A percentile compares a stretch with the other conserved stretches of the same genome.
phyloP scores from a whole-genome alignment of 1,140 invertebrate genomes.

The Mizuhopecten yessoensis region DNA sequence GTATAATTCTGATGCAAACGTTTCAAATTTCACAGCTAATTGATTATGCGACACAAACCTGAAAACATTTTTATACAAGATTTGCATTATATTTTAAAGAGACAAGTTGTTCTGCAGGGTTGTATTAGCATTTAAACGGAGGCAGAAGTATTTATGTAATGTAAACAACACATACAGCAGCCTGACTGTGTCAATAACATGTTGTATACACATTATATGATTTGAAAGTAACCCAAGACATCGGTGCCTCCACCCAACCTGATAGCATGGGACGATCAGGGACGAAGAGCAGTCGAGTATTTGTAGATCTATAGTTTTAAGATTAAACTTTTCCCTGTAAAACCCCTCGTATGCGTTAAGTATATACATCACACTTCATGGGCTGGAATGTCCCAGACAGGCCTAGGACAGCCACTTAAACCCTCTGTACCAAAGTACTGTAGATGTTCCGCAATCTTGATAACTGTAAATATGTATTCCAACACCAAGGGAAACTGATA shows the following conservation, averaged over 20 bases:
- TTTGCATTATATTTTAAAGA: neutral
- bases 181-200: neutral
- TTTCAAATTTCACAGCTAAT: conserved; percentile 36
- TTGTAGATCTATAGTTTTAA: conserved; percentile 10
- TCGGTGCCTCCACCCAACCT: neutral
- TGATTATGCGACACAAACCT: neutral
- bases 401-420: conserved; percentile 31
- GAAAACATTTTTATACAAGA: conserved; percentile 17
- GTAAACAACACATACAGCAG: conserved; percentile 26
- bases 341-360: neutral
- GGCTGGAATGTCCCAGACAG: neutral
- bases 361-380: conserved; percentile 24
- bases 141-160: neutral
- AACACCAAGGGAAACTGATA: neutral
- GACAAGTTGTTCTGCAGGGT: neutral
- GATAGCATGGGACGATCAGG: neutral
- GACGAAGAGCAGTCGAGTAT: neutral
- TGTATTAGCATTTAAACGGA: neutral
- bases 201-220: conserved; percentile 4
- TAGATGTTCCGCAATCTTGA: neutral
- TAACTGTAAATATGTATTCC: neutral
- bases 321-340: conserved; percentile 33
- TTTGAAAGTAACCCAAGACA: conserved; percentile 17
- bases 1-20: neutral
- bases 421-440: no score